Percentiles rank a stretch among this genome's conserved stretches.
Conservation (phyloP, 2,888 invertebrate genomes). For the Hofmannophila pseudospretella region DNA sequence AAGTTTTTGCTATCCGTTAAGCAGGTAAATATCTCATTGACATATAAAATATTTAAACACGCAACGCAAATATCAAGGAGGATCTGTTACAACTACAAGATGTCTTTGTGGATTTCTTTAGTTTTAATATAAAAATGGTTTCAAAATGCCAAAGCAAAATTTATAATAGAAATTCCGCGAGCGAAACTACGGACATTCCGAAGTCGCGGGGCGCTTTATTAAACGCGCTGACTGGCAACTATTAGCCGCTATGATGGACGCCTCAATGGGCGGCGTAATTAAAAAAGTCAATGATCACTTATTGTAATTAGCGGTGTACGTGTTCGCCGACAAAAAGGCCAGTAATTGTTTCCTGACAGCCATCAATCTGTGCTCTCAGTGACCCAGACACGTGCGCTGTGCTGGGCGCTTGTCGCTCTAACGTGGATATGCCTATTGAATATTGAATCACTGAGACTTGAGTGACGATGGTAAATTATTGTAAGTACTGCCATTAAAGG, state of each 20-base stretch:
- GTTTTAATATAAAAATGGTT: conserved; percentile 36
- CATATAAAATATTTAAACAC: conserved; percentile 12
- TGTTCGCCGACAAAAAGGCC: conserved; percentile 55
- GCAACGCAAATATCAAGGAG: conserved; percentile 3
- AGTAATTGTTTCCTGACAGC: conserved; percentile 68
- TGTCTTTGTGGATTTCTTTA: conserved; percentile 21
- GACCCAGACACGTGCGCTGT: conserved; percentile 38
- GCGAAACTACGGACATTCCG: conserved; percentile 54
- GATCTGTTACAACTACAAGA: conserved; percentile 24
- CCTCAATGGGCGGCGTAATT: conserved; percentile 68
- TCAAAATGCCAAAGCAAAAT: conserved; percentile 35
- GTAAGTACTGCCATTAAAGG: background rate
- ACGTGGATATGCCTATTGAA: background rate
- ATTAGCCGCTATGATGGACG: conserved; percentile 63
- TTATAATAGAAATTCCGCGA: conserved; percentile 64
- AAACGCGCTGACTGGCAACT: conserved; percentile 75
- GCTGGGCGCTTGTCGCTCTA: background rate
- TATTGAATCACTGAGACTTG: conserved; percentile 5
- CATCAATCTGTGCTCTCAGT: conserved; percentile 41
- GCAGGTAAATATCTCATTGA: conserved; percentile 12
- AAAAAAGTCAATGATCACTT: conserved; percentile 72
- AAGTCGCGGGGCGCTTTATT: conserved; percentile 51
- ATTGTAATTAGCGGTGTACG: conserved; percentile 72
- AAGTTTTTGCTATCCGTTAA: conserved; percentile 17
- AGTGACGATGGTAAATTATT: conserved; percentile 4